phyloP scores from a whole-genome alignment of 2,113 vertebrate genomes.

The Vanacampus margaritifer region DNA sequence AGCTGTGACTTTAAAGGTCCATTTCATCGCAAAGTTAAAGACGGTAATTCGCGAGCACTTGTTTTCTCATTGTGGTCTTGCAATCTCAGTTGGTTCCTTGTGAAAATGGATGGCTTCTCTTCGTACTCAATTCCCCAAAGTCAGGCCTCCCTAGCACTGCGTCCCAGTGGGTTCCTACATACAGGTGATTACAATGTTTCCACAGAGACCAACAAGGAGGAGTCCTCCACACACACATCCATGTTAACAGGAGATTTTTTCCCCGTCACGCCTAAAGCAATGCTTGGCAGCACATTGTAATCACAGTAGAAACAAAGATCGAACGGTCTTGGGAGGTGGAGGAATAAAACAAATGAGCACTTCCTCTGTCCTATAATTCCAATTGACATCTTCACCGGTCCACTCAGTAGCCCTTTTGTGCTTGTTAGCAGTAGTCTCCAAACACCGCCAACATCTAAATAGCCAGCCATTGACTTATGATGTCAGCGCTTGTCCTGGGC shows the following conservation, averaged over 20 bases:
- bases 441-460: conserved; percentile 50
- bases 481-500: conserved; percentile 23
- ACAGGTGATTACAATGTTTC: conserved; percentile 74
- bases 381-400: conserved; percentile 20
- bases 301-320: conserved; percentile 50
- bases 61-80: conserved; percentile 11
- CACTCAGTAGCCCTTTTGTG: conserved; percentile 46
- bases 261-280: conserved; percentile 58
- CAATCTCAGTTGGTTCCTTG: conserved; percentile 40
- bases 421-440: conserved; percentile 57
- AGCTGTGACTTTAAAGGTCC: conserved; percentile 3
- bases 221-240: conserved; percentile 62
- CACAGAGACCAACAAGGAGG: conserved; percentile 72
- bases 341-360: conserved; percentile 34
- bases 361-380: conserved; percentile 25
- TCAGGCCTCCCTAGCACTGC: conserved; percentile 28
- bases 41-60: conserved; percentile 3
- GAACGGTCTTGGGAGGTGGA: conserved; percentile 26
- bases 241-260: conserved; percentile 64
- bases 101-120: conserved; percentile 39
- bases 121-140: conserved; percentile 38
- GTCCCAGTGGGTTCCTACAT: conserved; percentile 44
- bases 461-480: conserved; percentile 35
- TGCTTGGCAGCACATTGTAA: conserved; percentile 70
- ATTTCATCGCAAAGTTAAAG: conserved; percentile 12